phyloP scores from a whole-genome alignment of 1,140 invertebrate genomes.

The Solenopsis invicta region DNA sequence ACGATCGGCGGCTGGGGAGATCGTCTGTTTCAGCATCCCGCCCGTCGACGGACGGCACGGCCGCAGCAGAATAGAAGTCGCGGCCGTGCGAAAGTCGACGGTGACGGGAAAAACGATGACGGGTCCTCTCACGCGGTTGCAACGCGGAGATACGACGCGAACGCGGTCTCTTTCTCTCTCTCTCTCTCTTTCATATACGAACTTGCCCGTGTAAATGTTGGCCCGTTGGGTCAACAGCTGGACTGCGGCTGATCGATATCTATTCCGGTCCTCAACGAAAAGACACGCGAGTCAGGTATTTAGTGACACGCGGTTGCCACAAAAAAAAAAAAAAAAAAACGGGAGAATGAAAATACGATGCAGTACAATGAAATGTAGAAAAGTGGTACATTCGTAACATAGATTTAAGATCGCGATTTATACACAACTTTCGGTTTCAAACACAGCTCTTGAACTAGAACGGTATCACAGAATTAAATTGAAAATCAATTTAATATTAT shows the following conservation, averaged over 20 bases:
- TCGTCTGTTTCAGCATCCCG: conserved; percentile 33
- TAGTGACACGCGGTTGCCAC: not conserved
- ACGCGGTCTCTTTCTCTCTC: not conserved
- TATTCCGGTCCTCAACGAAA: conserved; percentile 32
- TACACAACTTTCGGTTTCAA: too few species aligned
- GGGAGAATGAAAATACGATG: too few species aligned
- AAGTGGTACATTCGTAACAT: not conserved
- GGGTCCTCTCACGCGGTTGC: not conserved
- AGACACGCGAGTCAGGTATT: conserved; percentile 42
- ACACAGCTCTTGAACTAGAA: too few species aligned
- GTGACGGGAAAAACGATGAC: conserved; percentile 51
- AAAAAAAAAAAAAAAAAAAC: too few species aligned
- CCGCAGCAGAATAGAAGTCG: conserved; percentile 38
- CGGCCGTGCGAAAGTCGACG: conserved; percentile 33
- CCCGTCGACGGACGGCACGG: not conserved
- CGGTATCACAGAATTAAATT: too few species aligned
- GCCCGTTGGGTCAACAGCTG: conserved; percentile 45
- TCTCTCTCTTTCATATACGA: not conserved
- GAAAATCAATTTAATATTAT: too few species aligned
- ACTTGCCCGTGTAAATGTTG: conserved; percentile 4
- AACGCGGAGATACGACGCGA: not conserved
- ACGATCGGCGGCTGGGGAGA: conserved; percentile 44
- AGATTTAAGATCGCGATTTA: too few species aligned
- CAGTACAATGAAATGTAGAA: not conserved
- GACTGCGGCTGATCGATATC: conserved; percentile 42